Percentiles rank a stretch among this genome's conserved stretches.
Conservation (phyloP, 2,888 invertebrate species). For the Ectemnius lituratus region DNA sequence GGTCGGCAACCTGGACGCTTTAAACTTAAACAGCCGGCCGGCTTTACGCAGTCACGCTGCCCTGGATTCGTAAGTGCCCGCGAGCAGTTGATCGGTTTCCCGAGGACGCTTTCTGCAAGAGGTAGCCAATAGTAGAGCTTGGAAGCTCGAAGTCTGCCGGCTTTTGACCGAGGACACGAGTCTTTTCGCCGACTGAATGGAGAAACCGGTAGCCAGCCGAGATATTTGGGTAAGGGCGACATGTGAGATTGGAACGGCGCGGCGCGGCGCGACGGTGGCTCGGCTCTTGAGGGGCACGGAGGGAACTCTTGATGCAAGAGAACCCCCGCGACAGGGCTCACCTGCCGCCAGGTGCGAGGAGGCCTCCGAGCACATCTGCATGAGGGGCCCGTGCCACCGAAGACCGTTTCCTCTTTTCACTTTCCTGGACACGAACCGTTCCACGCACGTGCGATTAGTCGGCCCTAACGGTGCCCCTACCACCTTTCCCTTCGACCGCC, state of each 20-base stretch:
- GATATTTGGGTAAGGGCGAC: background rate
- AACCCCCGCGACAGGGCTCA: constrained; percentile 61
- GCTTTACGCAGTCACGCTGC: constrained; percentile 14
- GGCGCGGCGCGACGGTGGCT: background rate
- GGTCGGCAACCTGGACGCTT: constrained; percentile 1
- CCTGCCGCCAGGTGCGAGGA: constrained; percentile 70
- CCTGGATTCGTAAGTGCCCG: constrained; percentile 23
- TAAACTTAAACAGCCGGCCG: constrained; percentile 16
- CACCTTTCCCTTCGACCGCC: too few species aligned
- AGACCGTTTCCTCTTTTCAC: constrained; percentile 64
- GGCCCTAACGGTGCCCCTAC: constrained; percentile 23
- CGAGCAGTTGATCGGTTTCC: constrained; percentile 63
- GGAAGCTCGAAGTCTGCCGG: too few species aligned
- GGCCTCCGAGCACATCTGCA: constrained; percentile 67
- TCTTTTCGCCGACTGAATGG: background rate
- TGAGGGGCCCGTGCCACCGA: constrained; percentile 65
- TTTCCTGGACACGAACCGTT: constrained; percentile 24
- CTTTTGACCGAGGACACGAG: background rate
- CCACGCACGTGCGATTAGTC: constrained; percentile 6
- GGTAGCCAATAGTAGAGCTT: too few species aligned
- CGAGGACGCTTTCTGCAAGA: background rate
- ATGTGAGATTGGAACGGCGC: background rate
- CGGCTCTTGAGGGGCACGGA: constrained; percentile 8
- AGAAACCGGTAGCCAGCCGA: background rate
- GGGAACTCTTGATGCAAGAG: constrained; percentile 33